Evolutionary conservation across 2,797 vertebrate species (phyloP), one percentile per base, ranked within the genome.

Genomic region (Dendrocincla tyrannina): DNA sequence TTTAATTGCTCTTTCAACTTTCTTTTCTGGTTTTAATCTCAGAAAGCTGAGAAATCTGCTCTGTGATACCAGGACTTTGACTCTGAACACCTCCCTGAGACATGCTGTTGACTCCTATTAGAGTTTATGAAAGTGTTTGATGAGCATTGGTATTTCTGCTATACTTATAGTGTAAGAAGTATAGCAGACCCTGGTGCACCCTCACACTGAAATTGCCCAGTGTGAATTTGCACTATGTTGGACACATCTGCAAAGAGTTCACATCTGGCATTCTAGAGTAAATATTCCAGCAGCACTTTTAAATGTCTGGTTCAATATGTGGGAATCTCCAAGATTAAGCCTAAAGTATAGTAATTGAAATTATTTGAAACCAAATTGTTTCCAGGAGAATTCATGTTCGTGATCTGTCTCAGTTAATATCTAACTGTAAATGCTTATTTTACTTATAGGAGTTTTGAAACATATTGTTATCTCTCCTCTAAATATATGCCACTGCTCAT

Each of bases 401-500:
- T 77, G 37, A 41, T 67, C 5, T 7, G 9, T 75, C 50, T 83
- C 55, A 62, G 37, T 73, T 95, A 78, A 84, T 79, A 68, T 3
- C 27, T 60, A 25, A 25, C 33, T 63, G 13, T 72, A 83, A 63
- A 62, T 77, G 64, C 74, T 85, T 81, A n/a, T 91, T 93, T 88
- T 78, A 19, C 24, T 62, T 75, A 22, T 16, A 41, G 25, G 19
- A 73, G 22, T 84, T 33, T 75, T 69, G 63, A 72, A 94, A 73
- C 28, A 69, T 24, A 16, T 25, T 67, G 17, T 9, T 79, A n/a
- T 33, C 17, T 86, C 13, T 83, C 24, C 17, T 83, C 5, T 4
- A 64, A 58, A 77, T 81, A 56, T 5, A 53, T 25, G 66, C 15
- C 44, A 64, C 56, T 89, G 33, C n/a, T 95, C 7, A 15, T 10